These are phyloP conservation scores for Branchinecta lynchi DNA, from an alignment of 1,140 invertebrate species.

Conservation along the genomic window DNA sequence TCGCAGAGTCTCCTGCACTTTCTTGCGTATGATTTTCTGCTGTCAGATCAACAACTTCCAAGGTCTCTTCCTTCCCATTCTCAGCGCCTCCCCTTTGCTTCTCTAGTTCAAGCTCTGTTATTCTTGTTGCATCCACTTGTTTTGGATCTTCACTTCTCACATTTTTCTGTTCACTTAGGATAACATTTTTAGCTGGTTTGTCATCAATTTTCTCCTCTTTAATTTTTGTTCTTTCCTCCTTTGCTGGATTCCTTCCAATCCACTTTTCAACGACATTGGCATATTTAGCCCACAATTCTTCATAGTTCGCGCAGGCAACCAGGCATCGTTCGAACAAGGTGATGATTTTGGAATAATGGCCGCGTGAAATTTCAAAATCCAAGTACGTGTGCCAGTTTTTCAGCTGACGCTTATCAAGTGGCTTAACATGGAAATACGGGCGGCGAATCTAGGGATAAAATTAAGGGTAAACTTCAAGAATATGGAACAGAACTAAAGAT, in stretches of 20 bases:
- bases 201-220: slow-evolving; percentile 1
- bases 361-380: slow-evolving; percentile 80
- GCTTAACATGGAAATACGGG: slow-evolving; percentile 96
- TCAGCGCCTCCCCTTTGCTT: too few species aligned
- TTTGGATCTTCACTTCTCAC: background rate
- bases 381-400: slow-evolving; percentile 96
- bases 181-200: slow-evolving; percentile 11
- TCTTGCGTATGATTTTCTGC: too few species aligned
- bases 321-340: slow-evolving; percentile 89
- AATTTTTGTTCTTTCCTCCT: background rate
- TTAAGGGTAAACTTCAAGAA: slow-evolving; percentile 2
- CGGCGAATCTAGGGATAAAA: slow-evolving; percentile 61
- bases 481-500: slow-evolving; percentile 17
- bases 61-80: too few species aligned
- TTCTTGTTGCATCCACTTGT: too few species aligned
- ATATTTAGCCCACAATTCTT: slow-evolving; percentile 77
- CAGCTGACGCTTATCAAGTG: slow-evolving; percentile 79
- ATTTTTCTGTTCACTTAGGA: slow-evolving; percentile 13
- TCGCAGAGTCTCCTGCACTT: too few species aligned
- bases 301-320: slow-evolving; percentile 91
- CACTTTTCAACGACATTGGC: slow-evolving; percentile 17
- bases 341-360: slow-evolving; percentile 62
- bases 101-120: too few species aligned
- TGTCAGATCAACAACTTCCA: too few species aligned
- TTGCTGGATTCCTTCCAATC: background rate